Evolutionary conservation across 2,888 invertebrate genomes (phyloP), one percentile per base, ranked within the genome.

Genomic region (Scaptomyza cyrtandrae): DNA sequence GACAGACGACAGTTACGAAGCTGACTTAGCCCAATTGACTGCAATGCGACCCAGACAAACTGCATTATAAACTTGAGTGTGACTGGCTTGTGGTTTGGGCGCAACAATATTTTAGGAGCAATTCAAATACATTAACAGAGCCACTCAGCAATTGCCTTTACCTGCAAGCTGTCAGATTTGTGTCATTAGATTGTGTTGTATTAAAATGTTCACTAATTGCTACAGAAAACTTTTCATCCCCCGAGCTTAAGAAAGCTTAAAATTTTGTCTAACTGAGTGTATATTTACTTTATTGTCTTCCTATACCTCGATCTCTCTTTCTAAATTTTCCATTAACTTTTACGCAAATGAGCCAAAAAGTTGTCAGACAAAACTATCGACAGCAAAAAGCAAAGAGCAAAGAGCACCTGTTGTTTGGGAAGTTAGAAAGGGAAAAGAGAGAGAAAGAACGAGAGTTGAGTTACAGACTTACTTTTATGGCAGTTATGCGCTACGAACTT

Each of bases 291-390:
- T 10, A 49, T 37, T 50, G 6, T 33, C 37, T n/a, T 29, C 14
- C 9, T 16, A 33, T 13, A 11, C 13, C 45, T 24, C 52, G 6
- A 16, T 14, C 9, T 24, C 9, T 13, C 11, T 24, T 9, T n/a
- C 24, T 39, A 33, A 41, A 14, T 33, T 13, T 66, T 29, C 55
- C 64, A 62, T 75, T 57, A 72, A 68, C 48, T 84, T 72, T 68
- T 63, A 86, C 66, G 81, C 85, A 87, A 83, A 87, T 87, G 87
- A 85, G 76, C 73, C 73, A 66, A 87, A 65, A 80, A 80, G 78
- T 87, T 81, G 65, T 62, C 64, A 71, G 75, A 74, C 71, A 67
- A 61, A 85, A 81, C 85, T 84, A 82, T 87, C 62, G 82, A 81
- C 71, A 65, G 68, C 68, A 58, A 53, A 43, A 39, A 62, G 19